Conservation (phyloP, 2,113 vertebrate genomes). For the Poecile atricapillus region DNA sequence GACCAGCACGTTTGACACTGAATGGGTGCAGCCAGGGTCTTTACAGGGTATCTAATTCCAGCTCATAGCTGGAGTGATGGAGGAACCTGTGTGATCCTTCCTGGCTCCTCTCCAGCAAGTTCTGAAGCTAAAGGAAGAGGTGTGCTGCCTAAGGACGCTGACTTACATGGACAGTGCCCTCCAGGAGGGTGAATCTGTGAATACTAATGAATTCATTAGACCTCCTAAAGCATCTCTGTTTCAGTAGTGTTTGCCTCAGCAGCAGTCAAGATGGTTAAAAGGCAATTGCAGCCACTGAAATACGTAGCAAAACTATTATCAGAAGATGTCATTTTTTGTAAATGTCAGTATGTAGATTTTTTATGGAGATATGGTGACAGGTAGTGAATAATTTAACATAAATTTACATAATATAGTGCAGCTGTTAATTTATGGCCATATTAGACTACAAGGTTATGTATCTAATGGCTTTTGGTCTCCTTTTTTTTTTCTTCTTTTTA, state of each 20-base stretch:
- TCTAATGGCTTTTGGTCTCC: conserved; percentile 61
- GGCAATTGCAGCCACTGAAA: conserved; percentile 49
- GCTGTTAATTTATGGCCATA: conserved; percentile 76
- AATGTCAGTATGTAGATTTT: conserved; percentile 75
- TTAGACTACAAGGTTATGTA: conserved; percentile 72
- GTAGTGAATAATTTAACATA: conserved; percentile 78
- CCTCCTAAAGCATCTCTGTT: conserved; percentile 23
- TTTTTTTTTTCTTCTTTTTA: neutral
- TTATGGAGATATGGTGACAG: conserved; percentile 73
- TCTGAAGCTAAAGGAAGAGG: neutral
- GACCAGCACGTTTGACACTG: neutral
- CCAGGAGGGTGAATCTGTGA: conserved; percentile 11
- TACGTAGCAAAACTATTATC: conserved; percentile 64
- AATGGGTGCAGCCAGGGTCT: neutral
- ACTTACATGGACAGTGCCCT: neutral
- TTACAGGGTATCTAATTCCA: neutral
- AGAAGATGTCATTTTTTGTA: conserved; percentile 72
- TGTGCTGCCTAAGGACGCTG: neutral
- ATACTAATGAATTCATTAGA: conserved; percentile 60
- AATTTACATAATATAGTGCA: conserved; percentile 79
- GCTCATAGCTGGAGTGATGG: neutral
- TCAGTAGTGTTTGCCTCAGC: conserved; percentile 55
- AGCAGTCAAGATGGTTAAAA: conserved; percentile 52
- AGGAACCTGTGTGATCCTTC: neutral
- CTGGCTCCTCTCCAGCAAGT: conserved; percentile 13